Evolutionary conservation across 2,888 invertebrate genomes (phyloP).

Genomic region (Limnephilus lunatus): DNA sequence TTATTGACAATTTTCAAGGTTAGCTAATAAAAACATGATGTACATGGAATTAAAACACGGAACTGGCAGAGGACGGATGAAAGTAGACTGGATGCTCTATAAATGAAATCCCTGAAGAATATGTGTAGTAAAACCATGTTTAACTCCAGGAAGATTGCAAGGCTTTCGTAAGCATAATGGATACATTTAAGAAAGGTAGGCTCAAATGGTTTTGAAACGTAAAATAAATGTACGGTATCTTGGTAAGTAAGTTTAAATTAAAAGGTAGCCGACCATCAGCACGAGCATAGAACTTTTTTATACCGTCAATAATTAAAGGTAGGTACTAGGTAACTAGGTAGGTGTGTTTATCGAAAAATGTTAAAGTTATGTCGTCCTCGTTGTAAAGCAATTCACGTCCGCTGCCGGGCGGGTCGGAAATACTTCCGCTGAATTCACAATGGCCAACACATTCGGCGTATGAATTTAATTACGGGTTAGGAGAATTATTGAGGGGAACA

Average conservation of each 20-base stretch:
- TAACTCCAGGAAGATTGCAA: no score
- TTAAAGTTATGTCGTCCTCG: neutral
- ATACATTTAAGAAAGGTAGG: neutral
- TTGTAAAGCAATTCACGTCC: slow-evolving; percentile 30
- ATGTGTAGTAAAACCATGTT: no score
- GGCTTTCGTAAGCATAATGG: no score
- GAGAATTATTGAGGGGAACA: neutral
- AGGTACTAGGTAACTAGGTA: neutral
- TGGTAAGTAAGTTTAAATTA: no score
- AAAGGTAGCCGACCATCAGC: neutral
- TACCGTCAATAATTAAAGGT: neutral
- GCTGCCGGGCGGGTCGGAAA: slow-evolving; percentile 22
- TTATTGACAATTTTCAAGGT: no score
- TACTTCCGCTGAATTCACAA: slow-evolving; percentile 29
- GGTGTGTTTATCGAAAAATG: neutral
- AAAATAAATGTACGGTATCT: no score
- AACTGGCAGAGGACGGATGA: no score
- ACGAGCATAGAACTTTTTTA: neutral
- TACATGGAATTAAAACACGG: no score
- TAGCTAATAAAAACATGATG: no score
- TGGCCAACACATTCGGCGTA: slow-evolving; percentile 16
- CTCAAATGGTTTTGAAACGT: neutral
- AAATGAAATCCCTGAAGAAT: no score
- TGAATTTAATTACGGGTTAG: slow-evolving; percentile 24
- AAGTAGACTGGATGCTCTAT: no score